A percentile compares a stretch with the other conserved stretches of the same genome.
phyloP scores from a whole-genome alignment of 2,113 vertebrate species.

The Nipponia nippon region DNA sequence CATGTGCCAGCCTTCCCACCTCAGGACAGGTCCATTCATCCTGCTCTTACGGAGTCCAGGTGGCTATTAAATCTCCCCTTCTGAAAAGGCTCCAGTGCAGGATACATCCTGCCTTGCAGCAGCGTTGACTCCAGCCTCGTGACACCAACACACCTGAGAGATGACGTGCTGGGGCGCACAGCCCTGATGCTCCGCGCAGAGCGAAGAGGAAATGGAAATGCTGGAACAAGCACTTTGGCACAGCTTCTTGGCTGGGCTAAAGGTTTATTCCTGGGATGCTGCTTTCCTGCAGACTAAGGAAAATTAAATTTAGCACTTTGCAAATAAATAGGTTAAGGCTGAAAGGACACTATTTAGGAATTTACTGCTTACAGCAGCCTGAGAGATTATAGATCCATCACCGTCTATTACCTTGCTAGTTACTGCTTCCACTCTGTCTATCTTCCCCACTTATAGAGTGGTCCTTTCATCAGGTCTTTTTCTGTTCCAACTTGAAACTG shows the following conservation, averaged over 20 bases:
- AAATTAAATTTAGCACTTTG: constrained; percentile 71
- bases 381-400: constrained; percentile 66
- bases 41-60: background rate
- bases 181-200: background rate
- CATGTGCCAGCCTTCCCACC: background rate
- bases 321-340: constrained; percentile 71
- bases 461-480: constrained; percentile 56
- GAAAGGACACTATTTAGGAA: constrained; percentile 69
- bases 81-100: background rate
- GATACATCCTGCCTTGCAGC: background rate
- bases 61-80: background rate
- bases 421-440: constrained; percentile 50
- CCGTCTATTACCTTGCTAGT: constrained; percentile 62
- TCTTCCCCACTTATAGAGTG: constrained; percentile 30
- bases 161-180: background rate
- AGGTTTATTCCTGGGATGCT: constrained; percentile 64
- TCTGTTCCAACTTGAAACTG: constrained; percentile 47
- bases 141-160: background rate
- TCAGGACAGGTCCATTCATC: background rate
- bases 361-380: constrained; percentile 58
- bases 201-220: constrained; percentile 42
- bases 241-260: constrained; percentile 53
- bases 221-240: constrained; percentile 56
- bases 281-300: constrained; percentile 65
- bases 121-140: background rate